phyloP scores from a whole-genome alignment of 2,888 invertebrate species.

The Formica aserva region DNA sequence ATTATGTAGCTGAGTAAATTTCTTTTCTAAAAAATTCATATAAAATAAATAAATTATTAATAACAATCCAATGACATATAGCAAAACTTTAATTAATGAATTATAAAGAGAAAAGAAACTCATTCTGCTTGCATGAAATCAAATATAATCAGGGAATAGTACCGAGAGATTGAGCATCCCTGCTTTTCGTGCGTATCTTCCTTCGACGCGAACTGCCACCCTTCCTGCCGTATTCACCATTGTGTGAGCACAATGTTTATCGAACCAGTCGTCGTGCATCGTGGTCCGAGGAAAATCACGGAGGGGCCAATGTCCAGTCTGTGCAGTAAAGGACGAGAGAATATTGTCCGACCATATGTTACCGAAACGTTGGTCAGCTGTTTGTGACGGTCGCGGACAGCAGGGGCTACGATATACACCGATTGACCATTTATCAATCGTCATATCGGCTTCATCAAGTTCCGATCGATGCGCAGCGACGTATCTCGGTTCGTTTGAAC shows the following conservation, averaged over 20 bases:
- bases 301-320: constrained; percentile 56
- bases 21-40: not conserved
- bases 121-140: constrained; percentile 39
- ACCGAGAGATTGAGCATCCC: constrained; percentile 25
- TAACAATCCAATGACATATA: not conserved
- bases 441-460: constrained; percentile 57
- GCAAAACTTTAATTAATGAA: not conserved
- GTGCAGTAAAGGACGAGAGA: constrained; percentile 62
- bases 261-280: constrained; percentile 34
- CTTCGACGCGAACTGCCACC: constrained; percentile 40
- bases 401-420: constrained; percentile 18
- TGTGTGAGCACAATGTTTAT: constrained; percentile 48
- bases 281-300: constrained; percentile 62
- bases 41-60: not conserved
- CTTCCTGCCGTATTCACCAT: constrained; percentile 56
- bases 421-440: constrained; percentile 73
- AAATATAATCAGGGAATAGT: constrained; percentile 53
- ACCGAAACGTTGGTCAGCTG: constrained; percentile 75
- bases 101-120: not conserved
- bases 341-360: constrained; percentile 75
- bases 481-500: constrained; percentile 16
- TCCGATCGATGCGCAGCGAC: constrained; percentile 1
- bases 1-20: not conserved
- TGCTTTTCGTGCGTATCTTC: constrained; percentile 51
- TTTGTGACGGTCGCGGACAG: constrained; percentile 64